Evolutionary conservation across 1,140 invertebrate genomes (phyloP), one percentile per base, ranked within the genome.

Genomic region (Holcopasites calliopsidis): DNA sequence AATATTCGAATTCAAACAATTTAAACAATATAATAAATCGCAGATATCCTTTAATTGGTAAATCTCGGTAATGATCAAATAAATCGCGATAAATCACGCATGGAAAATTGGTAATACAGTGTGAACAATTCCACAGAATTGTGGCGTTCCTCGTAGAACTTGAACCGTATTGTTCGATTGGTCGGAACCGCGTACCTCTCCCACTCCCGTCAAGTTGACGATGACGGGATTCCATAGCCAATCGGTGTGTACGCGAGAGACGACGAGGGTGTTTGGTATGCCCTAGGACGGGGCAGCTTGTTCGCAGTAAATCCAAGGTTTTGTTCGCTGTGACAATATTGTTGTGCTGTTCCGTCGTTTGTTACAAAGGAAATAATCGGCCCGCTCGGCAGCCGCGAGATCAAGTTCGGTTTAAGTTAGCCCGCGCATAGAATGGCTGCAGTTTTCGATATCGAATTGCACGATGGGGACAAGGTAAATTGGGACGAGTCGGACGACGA

Each of bases 371-470:
- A 74, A 62, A 31, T 64, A 61, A 64, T 58, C 52, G 31, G 42
- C 33, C 13, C 40, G 40, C 16, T 10, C 16, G 26, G 54, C 21
- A 21, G 31, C 35, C 47, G 47, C 31, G 44, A 35, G 26, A 60
- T 49, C 23, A 47, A 11, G 23, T 75, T 50, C 18, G n/a, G 26
- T 68, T 54, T 23, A 18, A 62, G 33, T 33, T 31, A 31, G 40
- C 44, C 26, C n/a, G 61, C 50, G 26, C 47, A 35, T 92, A 81
- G 86, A 90, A 96, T 96, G 95, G 95, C 95, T 88, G 94, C 93
- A 85, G 93, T 97, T 87, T 98, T 98, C 91, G 96, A 97, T 93
- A 94, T 98, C 87, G 97, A 98, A 92, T 92, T 97, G 86, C 95
- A 95, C 82, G 95, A 96, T 90, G 92, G 93, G 76, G 93, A 93